These are phyloP conservation scores for Chloroclystis v-ata DNA, from an alignment of 2,888 invertebrate genomes.

Conservation along the genomic window DNA sequence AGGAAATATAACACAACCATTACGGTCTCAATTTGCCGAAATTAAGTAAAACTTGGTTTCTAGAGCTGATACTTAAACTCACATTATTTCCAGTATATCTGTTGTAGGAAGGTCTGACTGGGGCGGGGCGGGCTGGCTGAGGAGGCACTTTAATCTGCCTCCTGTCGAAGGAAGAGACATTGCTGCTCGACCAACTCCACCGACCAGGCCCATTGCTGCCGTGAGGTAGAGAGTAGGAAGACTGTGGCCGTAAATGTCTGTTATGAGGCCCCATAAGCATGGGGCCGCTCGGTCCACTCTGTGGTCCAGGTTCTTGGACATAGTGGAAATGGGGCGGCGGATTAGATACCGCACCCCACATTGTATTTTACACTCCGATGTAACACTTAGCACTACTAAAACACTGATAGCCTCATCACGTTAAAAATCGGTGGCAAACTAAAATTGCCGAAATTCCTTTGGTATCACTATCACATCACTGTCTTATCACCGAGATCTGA, in stretches of 20 bases:
- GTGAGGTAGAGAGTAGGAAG: constrained; percentile 76
- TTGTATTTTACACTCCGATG: constrained; percentile 45
- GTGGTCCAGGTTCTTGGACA: constrained; percentile 57
- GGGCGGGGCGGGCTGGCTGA: constrained; percentile 65
- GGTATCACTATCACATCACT: constrained; percentile 37
- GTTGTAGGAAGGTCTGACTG: constrained; percentile 55
- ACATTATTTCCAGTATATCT: constrained; percentile 61
- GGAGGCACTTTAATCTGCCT: constrained; percentile 70
- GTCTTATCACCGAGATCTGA: constrained; percentile 55
- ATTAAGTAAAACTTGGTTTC: constrained; percentile 13
- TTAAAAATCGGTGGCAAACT: constrained; percentile 50
- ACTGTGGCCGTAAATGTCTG: constrained; percentile 65
- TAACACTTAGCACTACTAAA: constrained; percentile 48
- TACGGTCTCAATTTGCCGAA: constrained; percentile 28
- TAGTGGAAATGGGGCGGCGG: constrained; percentile 66
- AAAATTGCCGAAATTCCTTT: constrained; percentile 51
- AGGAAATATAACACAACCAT: constrained; percentile 27
- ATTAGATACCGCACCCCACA: constrained; percentile 74
- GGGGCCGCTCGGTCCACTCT: constrained; percentile 60
- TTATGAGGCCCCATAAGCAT: constrained; percentile 57
- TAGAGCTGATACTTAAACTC: constrained; percentile 41
- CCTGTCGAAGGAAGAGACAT: constrained; percentile 73
- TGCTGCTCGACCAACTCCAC: constrained; percentile 76
- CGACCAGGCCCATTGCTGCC: constrained; percentile 75
- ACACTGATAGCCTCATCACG: constrained; percentile 63